Conservation (phyloP, 2,113 vertebrate species). For the Pelvicachromis taeniatus region DNA sequence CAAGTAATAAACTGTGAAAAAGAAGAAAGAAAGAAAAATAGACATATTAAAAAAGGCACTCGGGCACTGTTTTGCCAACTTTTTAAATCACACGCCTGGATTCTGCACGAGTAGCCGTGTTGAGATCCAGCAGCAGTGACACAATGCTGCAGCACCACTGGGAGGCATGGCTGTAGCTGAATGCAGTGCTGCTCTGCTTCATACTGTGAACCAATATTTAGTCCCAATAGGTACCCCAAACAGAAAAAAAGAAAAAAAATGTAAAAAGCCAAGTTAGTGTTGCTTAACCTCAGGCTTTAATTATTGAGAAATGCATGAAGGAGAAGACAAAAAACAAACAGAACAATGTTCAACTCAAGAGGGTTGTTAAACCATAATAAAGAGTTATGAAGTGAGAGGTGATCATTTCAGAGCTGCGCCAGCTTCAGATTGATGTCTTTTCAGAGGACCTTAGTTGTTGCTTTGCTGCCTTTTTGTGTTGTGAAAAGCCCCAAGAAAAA, state of each 20-base stretch:
- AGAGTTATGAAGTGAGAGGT: not conserved
- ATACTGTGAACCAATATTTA: not conserved
- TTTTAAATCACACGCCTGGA: constrained; percentile 32
- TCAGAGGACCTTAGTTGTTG: not conserved
- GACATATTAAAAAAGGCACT: not conserved
- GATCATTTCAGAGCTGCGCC: not conserved
- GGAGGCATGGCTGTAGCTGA: not conserved
- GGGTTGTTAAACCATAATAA: constrained; percentile 28
- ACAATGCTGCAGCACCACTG: not conserved
- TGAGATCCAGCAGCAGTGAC: constrained; percentile 15
- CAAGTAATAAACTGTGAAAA: constrained; percentile 50
- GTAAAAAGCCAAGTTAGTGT: not conserved
- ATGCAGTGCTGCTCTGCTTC: not conserved
- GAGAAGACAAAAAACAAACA: not conserved
- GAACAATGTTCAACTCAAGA: not conserved
- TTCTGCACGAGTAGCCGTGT: not conserved
- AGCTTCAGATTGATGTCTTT: not conserved
- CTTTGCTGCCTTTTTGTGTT: not conserved
- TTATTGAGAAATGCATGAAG: constrained; percentile 43
- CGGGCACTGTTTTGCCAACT: not conserved
- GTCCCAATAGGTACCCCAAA: not conserved
- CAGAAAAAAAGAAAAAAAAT: not conserved
- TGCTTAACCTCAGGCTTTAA: constrained; percentile 39
- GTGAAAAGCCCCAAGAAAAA: not conserved
- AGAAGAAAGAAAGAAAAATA: not conserved